Evolutionary conservation across 1,140 invertebrate genomes (phyloP).

Genomic region (Temnothorax longispinosus): DNA sequence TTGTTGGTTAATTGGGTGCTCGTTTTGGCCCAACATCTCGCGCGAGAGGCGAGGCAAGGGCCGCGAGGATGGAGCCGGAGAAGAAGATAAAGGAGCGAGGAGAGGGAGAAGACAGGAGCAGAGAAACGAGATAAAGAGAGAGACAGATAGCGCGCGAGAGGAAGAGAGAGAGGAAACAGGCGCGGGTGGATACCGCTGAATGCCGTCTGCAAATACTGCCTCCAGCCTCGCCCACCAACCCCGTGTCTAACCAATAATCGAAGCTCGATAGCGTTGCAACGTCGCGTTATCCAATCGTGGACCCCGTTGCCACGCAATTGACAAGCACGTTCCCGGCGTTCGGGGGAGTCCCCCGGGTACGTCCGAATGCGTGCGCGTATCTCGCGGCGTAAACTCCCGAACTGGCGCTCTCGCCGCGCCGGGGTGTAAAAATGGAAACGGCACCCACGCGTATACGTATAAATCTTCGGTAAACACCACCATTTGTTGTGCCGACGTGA

Average conservation of each 20-base stretch:
- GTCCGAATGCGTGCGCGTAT: slow-evolving; percentile 26
- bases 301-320: slow-evolving; percentile 64
- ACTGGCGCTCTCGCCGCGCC: background rate
- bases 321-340: slow-evolving; percentile 41
- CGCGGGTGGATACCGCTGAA: background rate
- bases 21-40: slow-evolving; percentile 75
- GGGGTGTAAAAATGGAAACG: slow-evolving; percentile 2
- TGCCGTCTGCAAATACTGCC: slow-evolving; percentile 64
- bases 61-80: background rate
- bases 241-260: slow-evolving; percentile 76
- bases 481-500: slow-evolving; percentile 60
- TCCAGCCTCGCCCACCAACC: slow-evolving; percentile 75
- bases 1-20: slow-evolving; percentile 84
- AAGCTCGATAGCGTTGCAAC: slow-evolving; percentile 66
- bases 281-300: slow-evolving; percentile 69
- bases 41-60: background rate
- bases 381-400: background rate
- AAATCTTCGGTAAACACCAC: slow-evolving; percentile 66
- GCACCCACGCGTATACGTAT: slow-evolving; percentile 26
- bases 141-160: background rate
- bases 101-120: background rate
- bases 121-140: background rate
- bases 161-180: background rate
- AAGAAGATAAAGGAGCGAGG: background rate
- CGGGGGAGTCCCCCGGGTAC: background rate